Base-by-base conservation (phyloP, 2,113 vertebrate species). In the Cricetomys ansorgei region DNA sequence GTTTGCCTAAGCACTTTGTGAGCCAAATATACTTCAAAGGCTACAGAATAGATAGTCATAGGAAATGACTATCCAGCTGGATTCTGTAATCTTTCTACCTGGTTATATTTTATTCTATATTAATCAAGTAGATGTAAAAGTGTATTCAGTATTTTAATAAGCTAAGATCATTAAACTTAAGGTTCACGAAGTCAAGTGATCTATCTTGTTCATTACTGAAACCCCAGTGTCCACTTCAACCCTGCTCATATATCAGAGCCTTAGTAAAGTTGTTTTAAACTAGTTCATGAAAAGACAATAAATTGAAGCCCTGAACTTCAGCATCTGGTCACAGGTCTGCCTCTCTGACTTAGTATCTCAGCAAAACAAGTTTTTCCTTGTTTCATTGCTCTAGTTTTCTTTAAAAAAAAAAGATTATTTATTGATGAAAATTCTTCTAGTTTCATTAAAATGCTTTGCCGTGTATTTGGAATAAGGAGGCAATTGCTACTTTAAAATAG, bases 211-310 rank as follows among this genome's bases (percentile, higher is more conserved):
- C 9, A 77, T 85, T 95, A 55, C 21, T 55, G 43, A 75, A 53
- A 89, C 57, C 37, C n/a, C 16, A 64, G 25, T 83, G n/a, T 23
- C n/a, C 53, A 87, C 0, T 83, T 91, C 55, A 83, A 62, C 77
- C 4, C 12, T 17, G 89, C 29, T 19, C 5, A 65, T 62, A 40
- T 53, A 77, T 89, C 81, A 80, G 34, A 91, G 8, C 37, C 40
- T 90, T 86, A 73, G 89, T 50, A 91, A 94, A 89, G 79, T 9
- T 59, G 40, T 81, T 95, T 93, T 89, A 83, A 94, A 91, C 73
- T 81, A 85, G 86, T 80, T 5, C 40, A 25, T 31, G 6, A n/a
- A 77, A 96, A 86, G 65, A 87, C 23, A 2, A 72, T 37, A 45
- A 75, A 9, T 5, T 83, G 37, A 93, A 86, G 13, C 1, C 16